A percentile compares a stretch with the other conserved stretches of the same genome.
These are phyloP conservation scores for Lycodopsis pacificus DNA, from an alignment of 2,797 vertebrate species.

Conservation along the genomic window DNA sequence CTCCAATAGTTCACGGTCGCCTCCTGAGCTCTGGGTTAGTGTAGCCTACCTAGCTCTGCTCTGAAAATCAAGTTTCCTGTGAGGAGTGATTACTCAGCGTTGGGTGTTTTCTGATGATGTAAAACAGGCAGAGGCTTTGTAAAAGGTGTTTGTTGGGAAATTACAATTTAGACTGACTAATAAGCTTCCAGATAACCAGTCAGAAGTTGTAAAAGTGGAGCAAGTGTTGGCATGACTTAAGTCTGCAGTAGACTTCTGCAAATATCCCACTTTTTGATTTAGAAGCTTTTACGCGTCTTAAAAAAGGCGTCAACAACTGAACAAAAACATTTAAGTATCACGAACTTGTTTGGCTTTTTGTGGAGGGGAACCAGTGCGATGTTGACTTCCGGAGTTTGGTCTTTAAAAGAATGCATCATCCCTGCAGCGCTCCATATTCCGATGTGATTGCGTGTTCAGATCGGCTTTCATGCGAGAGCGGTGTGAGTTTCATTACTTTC, in stretches of 20 bases:
- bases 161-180: slow-evolving; percentile 7
- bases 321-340: too few species aligned
- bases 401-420: background rate
- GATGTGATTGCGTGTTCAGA: background rate
- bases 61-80: slow-evolving; percentile 27
- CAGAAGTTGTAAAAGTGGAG: background rate
- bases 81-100: slow-evolving; percentile 34
- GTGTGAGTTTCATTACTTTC: background rate
- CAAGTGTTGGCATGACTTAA: background rate
- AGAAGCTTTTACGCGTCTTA: too few species aligned
- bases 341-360: background rate
- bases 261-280: too few species aligned
- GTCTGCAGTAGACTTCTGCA: background rate
- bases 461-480: background rate
- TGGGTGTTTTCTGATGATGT: slow-evolving; percentile 32
- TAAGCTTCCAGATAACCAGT: background rate
- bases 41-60: background rate
- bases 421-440: background rate
- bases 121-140: slow-evolving; percentile 19
- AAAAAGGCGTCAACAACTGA: too few species aligned
- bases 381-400: background rate
- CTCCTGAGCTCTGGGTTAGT: slow-evolving; percentile 27
- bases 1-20: slow-evolving; percentile 1
- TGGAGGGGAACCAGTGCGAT: background rate
- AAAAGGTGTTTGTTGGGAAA: slow-evolving; percentile 32